phyloP scores from a whole-genome alignment of 2,888 invertebrate genomes.

The Torymus aiolomorphi region DNA sequence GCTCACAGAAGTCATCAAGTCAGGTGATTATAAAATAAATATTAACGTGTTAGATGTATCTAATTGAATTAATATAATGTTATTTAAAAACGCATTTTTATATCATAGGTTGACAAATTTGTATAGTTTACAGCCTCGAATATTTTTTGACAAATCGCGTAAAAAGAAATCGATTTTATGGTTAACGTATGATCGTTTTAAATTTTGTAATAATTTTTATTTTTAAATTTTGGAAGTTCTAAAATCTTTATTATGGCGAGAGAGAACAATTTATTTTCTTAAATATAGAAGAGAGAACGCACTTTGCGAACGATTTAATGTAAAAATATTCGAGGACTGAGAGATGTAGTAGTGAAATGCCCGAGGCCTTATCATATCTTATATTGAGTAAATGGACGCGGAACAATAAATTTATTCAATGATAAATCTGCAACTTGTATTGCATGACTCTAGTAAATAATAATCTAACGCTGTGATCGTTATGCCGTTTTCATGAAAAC shows the following conservation, averaged over 20 bases:
- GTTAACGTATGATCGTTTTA: neutral
- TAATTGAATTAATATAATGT: conserved; percentile 66
- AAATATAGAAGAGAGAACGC: conserved; percentile 13
- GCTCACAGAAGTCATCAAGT: conserved; percentile 44
- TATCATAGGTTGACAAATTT: conserved; percentile 67
- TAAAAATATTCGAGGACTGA: conserved; percentile 67
- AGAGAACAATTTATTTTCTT: conserved; percentile 32
- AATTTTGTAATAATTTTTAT: conserved; percentile 3
- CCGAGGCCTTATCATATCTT: conserved; percentile 73
- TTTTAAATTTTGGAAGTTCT: conserved; percentile 11
- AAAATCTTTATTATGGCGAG: conserved; percentile 28
- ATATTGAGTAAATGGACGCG: conserved; percentile 67
- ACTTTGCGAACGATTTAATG: conserved; percentile 28
- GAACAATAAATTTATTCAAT: conserved; percentile 66
- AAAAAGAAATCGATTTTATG: neutral
- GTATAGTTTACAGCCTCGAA: conserved; percentile 67
- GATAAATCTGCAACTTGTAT: conserved; percentile 56
- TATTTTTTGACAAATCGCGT: conserved; percentile 62
- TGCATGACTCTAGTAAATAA: conserved; percentile 56
- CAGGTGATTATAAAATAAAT: conserved; percentile 59
- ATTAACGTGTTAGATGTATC: conserved; percentile 63
- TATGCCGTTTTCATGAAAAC: conserved; percentile 61
- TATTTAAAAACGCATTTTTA: conserved; percentile 68
- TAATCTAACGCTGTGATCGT: conserved; percentile 66
- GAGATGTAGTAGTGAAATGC: conserved; percentile 68